A percentile compares a stretch with the other conserved stretches of the same genome.
These are phyloP conservation scores for Leptonema lineaticorne DNA, from an alignment of 1,140 invertebrate species.

Conservation along the genomic window DNA sequence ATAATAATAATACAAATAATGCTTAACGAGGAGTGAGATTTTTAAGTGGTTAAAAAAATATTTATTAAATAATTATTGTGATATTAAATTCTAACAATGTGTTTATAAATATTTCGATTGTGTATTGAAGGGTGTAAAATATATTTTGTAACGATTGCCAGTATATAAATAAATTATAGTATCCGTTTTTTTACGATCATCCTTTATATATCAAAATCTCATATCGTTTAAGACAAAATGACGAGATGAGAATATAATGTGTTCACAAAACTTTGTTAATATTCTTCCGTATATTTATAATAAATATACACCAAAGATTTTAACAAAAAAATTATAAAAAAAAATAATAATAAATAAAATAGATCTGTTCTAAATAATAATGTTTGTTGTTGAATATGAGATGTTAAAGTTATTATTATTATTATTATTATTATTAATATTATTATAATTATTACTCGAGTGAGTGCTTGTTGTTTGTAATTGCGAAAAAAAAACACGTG, in stretches of 20 bases:
- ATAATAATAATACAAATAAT: no score
- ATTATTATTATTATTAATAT: constrained; percentile 19
- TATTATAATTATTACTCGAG: background rate
- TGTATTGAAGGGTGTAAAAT: constrained; percentile 14
- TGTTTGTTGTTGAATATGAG: constrained; percentile 38
- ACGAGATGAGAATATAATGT: constrained; percentile 34
- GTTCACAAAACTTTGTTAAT: constrained; percentile 43
- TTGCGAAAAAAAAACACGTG: no score
- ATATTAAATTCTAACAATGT: constrained; percentile 3
- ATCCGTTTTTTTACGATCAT: no score
- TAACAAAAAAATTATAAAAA: constrained; percentile 32
- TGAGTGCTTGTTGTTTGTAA: no score
- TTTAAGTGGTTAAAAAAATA: no score
- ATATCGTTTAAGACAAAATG: constrained; percentile 10
- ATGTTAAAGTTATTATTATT: constrained; percentile 41
- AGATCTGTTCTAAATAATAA: constrained; percentile 41
- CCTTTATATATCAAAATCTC: no score
- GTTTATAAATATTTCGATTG: constrained; percentile 4
- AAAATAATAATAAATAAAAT: constrained; percentile 12
- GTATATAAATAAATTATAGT: constrained; percentile 31
- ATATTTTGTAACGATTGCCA: constrained; percentile 35
- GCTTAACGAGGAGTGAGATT: no score
- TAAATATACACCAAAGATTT: constrained; percentile 44
- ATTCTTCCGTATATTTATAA: constrained; percentile 43
- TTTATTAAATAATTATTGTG: constrained; percentile 9